Percentiles rank a stretch among this genome's conserved stretches.
These are phyloP conservation scores for Sinocyclocheilus maitianheensis DNA, from an alignment of 2,113 vertebrate genomes.

Conservation along the genomic window DNA sequence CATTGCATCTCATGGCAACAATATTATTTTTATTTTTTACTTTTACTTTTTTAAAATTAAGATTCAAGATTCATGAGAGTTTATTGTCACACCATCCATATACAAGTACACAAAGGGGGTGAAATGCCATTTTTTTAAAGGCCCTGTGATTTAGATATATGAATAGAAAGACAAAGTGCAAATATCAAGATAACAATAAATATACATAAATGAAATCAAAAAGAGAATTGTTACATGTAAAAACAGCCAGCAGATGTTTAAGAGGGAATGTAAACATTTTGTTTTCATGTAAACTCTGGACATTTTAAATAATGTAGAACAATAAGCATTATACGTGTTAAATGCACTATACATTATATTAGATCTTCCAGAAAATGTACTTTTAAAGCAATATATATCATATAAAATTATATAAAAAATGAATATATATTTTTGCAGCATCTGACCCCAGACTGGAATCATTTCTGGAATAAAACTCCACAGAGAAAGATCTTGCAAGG, in stretches of 20 bases:
- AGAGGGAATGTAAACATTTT: too few species aligned
- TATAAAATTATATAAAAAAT: not conserved
- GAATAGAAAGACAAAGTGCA: not conserved
- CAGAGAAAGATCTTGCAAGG: not conserved
- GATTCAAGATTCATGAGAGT: not conserved
- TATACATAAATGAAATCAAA: not conserved
- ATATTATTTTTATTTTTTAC: too few species aligned
- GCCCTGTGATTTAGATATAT: too few species aligned
- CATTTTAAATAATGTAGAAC: too few species aligned
- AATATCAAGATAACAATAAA: not conserved
- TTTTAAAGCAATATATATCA: not conserved
- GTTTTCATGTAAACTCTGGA: too few species aligned
- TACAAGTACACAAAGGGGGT: not conserved
- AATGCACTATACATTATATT: too few species aligned
- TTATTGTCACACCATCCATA: not conserved
- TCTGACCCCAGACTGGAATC: not conserved
- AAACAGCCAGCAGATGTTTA: too few species aligned
- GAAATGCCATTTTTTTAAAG: not conserved
- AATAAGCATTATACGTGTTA: too few species aligned
- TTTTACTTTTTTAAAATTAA: not conserved
- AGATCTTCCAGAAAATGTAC: too few species aligned
- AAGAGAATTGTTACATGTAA: not conserved
- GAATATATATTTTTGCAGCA: not conserved
- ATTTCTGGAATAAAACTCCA: constrained; percentile 9
- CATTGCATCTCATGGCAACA: not conserved